Evolutionary conservation across 2,113 vertebrate genomes (phyloP), one percentile per base, ranked within the genome.

Genomic region (Machaerirhynchus nigripectus): DNA sequence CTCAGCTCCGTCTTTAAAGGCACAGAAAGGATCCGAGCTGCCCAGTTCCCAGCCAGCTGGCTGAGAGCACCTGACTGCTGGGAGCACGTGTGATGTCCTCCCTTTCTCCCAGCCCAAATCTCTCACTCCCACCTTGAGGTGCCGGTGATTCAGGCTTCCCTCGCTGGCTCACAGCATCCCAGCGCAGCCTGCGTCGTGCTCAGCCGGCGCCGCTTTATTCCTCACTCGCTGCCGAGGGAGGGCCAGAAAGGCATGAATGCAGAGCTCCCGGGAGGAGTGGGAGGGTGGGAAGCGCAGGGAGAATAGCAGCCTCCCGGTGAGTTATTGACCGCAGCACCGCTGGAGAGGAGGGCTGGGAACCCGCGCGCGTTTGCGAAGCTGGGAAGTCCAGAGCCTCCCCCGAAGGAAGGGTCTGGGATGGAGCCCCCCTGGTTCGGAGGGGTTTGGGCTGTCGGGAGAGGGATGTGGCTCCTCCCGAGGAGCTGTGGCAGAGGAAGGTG

Each of bases 261-360:
- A 16, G 89, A 89, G 94, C 75, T 44, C 60, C 68, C 9, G 75
- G 86, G 84, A 73, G 77, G 55, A 95, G 96, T 88, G 90, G 95
- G 95, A 97, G 95, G 95, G 89, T 96, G 94, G 93, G 96, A 94
- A 93, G 94, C 11, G 0, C 35, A 30, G 91, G 91, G 93, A 93
- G 93, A 79, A 64, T 5, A 46, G 94, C 89, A 95, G 84, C 82
- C 91, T 95, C 91, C 92, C 52, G 85, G 90, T 27, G 92, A 91
- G 90, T 44, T 85, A 94, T 35, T 87, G 95, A 91, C 81, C 93
- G 21, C 89, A 33, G 89, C 95, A 31, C 11, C 31, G 49, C 94
- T 5, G 47, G 53, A 60, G 87, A 91, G 89, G 24, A 84, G 69
- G 35, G 80, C 79, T 81, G 89, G 52, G 56, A 92, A 44, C 85